A percentile compares a stretch with the other conserved stretches of the same genome.
These are phyloP conservation scores for Stichodactyla mertensii DNA, from an alignment of 64 coral and sea anemone genomes.

Conservation along the genomic window DNA sequence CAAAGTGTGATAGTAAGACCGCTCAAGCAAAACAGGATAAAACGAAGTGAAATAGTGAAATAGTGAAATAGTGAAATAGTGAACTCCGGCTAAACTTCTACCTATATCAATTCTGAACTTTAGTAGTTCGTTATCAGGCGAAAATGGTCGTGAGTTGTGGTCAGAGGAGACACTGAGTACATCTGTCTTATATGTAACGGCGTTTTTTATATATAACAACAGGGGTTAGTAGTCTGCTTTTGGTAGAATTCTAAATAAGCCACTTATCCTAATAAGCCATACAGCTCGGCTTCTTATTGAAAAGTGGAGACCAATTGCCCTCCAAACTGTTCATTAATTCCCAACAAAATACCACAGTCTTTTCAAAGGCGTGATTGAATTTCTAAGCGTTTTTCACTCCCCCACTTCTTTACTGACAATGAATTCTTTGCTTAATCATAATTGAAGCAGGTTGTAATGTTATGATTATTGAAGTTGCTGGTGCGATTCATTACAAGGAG, in stretches of 20 bases:
- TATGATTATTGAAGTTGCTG: neutral
- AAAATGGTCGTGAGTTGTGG: neutral
- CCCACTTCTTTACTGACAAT: neutral
- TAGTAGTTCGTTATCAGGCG: neutral
- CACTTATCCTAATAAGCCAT: neutral
- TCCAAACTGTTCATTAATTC: neutral
- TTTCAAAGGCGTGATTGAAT: neutral
- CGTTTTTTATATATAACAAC: neutral
- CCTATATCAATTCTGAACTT: too few relatives aligned
- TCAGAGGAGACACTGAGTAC: neutral
- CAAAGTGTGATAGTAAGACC: too few relatives aligned
- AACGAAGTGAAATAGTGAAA: too few relatives aligned
- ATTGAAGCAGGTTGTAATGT: neutral
- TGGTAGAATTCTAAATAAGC: neutral
- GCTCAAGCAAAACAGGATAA: too few relatives aligned
- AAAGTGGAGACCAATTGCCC: neutral
- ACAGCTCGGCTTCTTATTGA: neutral
- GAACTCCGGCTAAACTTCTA: too few relatives aligned
- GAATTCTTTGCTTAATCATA: neutral
- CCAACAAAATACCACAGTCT: neutral
- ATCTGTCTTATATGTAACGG: neutral
- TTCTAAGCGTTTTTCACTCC: neutral
- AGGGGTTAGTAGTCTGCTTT: neutral
- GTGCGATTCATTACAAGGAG: neutral
- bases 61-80: too few relatives aligned